These are phyloP conservation scores for Toxonevra muliebris DNA, from an alignment of 2,888 invertebrate genomes.

Conservation along the genomic window DNA sequence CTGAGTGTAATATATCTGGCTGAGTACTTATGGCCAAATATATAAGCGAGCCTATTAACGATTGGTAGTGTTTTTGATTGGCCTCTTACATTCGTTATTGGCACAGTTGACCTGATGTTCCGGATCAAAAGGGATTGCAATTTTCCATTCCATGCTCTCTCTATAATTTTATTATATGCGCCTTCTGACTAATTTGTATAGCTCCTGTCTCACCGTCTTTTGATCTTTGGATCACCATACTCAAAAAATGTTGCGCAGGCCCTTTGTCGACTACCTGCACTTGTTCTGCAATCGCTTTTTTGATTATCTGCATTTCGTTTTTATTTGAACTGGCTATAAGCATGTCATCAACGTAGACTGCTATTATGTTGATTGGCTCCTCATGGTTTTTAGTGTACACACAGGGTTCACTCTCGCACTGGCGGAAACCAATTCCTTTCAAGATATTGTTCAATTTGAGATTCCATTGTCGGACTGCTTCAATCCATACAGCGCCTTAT, in stretches of 20 bases:
- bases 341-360: conserved; percentile 20
- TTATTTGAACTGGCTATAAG: neutral
- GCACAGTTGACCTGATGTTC: conserved; percentile 34
- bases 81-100: conserved; percentile 25
- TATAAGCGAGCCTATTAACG: conserved; percentile 33
- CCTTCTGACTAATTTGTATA: conserved; percentile 21
- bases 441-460: conserved; percentile 25
- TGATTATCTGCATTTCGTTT: conserved; percentile 3
- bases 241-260: conserved; percentile 10
- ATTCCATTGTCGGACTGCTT: conserved; percentile 34
- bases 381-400: conserved; percentile 13
- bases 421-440: conserved; percentile 19
- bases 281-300: neutral
- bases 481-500: conserved; percentile 25
- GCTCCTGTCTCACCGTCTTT: conserved; percentile 21
- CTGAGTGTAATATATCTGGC: no score
- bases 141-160: conserved; percentile 20
- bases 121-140: conserved; percentile 30
- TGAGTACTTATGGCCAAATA: no score
- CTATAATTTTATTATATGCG: conserved; percentile 20
- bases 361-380: neutral
- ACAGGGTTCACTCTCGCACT: conserved; percentile 14
- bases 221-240: conserved; percentile 13
- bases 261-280: conserved; percentile 16
- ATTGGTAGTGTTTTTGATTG: conserved; percentile 36